Evolutionary conservation across 2,888 invertebrate genomes (phyloP).

Genomic region (Drosophila anomelani): DNA sequence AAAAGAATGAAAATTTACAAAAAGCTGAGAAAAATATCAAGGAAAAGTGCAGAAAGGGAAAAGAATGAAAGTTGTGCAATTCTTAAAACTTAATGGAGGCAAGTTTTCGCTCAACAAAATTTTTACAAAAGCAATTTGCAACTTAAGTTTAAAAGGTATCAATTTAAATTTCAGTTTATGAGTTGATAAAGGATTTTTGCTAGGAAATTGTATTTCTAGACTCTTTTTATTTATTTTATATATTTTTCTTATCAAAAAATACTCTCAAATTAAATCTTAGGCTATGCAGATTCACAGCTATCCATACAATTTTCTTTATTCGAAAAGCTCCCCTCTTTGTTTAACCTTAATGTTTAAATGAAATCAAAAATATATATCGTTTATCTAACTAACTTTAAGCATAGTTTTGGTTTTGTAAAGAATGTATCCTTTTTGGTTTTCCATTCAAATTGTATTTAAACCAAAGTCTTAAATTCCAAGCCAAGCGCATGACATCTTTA

Average conservation of each 20-base stretch:
- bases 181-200: conserved; percentile 3
- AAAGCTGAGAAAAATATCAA: conserved; percentile 14
- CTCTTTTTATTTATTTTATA: background rate
- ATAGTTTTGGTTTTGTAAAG: conserved; percentile 10
- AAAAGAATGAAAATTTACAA: conserved; percentile 34
- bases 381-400: conserved; percentile 11
- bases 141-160: conserved; percentile 20
- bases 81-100: conserved; percentile 45
- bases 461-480: conserved; percentile 32
- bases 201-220: background rate
- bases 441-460: conserved; percentile 14
- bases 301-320: background rate
- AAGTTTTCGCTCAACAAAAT: conserved; percentile 20
- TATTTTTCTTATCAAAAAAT: conserved; percentile 12
- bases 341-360: background rate
- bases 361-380: background rate
- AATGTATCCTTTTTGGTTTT: background rate
- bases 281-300: background rate
- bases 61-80: conserved; percentile 36
- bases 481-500: conserved; percentile 12
- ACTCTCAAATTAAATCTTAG: background rate
- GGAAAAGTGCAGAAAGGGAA: conserved; percentile 9
- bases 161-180: conserved; percentile 24
- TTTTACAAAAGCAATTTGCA: conserved; percentile 18
- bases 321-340: background rate